Evolutionary conservation across 2,888 invertebrate genomes (phyloP).

Genomic region (Heliconius ethilla): DNA sequence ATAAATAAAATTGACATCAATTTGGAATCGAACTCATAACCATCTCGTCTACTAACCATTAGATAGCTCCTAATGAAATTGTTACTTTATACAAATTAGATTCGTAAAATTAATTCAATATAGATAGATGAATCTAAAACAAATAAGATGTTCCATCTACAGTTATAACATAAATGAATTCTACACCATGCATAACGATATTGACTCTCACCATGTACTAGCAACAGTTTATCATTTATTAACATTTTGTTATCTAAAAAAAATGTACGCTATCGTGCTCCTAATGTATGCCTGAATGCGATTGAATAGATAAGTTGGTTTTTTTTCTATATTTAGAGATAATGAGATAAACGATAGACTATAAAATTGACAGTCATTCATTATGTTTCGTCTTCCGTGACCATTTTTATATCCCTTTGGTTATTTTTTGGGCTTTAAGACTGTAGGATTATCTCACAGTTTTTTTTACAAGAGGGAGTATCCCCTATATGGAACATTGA

Average conservation of each 20-base stretch:
- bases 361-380: slow-evolving; percentile 3
- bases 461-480: no score
- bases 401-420: not conserved
- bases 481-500: no score
- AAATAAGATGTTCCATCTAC: not conserved
- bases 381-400: not conserved
- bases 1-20: no score
- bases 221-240: slow-evolving; percentile 1
- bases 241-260: not conserved
- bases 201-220: not conserved
- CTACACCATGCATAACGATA: not conserved
- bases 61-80: no score
- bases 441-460: no score
- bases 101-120: no score
- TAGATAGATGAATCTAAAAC: no score
- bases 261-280: not conserved
- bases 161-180: not conserved
- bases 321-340: not conserved
- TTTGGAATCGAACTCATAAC: no score
- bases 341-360: not conserved
- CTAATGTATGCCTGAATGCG: not conserved
- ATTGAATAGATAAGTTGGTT: not conserved
- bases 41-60: no score
- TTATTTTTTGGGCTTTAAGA: not conserved
- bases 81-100: no score